Conservation (phyloP, 2,113 vertebrate species). For the Eublepharis macularius region DNA sequence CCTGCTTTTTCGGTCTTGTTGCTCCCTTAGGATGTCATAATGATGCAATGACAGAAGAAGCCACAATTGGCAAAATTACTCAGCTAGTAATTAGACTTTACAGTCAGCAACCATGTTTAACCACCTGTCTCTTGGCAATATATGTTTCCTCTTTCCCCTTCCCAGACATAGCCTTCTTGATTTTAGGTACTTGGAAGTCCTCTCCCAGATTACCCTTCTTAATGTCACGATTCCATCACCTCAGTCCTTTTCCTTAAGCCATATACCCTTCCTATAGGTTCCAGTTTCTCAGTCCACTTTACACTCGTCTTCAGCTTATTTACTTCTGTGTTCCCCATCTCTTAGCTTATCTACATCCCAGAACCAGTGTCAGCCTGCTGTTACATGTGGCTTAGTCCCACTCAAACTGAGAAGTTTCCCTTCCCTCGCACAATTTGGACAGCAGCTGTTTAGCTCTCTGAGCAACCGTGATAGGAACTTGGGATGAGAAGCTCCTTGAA, state of each 20-base stretch:
- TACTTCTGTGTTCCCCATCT: not conserved
- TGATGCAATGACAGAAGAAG: not conserved
- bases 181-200: too few relatives aligned
- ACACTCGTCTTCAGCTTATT: not conserved
- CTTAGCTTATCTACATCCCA: not conserved
- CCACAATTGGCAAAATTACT: not conserved
- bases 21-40: not conserved
- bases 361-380: not conserved
- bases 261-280: too few relatives aligned
- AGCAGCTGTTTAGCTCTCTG: not conserved
- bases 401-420: not conserved
- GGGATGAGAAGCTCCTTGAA: too few relatives aligned
- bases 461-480: too few relatives aligned
- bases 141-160: not conserved
- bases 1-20: not conserved
- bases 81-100: not conserved
- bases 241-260: not conserved
- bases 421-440: not conserved
- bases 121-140: too few relatives aligned
- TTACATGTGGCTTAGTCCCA: not conserved
- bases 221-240: too few relatives aligned
- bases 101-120: not conserved
- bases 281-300: not conserved
- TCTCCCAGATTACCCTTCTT: not conserved
- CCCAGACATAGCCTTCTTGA: not conserved